A percentile compares a stretch with the other conserved stretches of the same genome.
Evolutionary conservation across 2,797 vertebrate genomes (phyloP).

Genomic region (Mus caroli): DNA sequence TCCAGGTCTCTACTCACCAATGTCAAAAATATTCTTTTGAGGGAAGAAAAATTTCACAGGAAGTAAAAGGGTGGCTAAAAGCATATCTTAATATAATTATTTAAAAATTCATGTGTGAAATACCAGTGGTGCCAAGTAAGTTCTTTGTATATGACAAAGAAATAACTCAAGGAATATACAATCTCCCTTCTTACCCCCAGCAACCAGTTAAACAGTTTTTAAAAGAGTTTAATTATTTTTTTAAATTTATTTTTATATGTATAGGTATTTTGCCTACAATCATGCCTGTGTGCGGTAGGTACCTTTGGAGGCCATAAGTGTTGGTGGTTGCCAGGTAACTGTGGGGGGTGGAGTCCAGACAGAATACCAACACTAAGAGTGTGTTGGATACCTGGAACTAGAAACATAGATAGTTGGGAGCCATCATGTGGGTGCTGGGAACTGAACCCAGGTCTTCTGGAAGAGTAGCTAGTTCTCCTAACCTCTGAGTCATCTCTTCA

Average conservation of each 20-base stretch:
- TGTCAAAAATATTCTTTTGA: slow-evolving; percentile 41
- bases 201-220: slow-evolving; percentile 4
- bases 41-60: background rate
- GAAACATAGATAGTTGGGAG: background rate
- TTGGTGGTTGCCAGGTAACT: too few species aligned
- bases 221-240: background rate
- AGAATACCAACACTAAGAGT: too few species aligned
- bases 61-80: slow-evolving; percentile 45
- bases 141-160: slow-evolving; percentile 5
- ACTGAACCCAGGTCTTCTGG: background rate
- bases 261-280: background rate
- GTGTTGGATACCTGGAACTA: too few species aligned
- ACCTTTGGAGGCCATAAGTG: background rate
- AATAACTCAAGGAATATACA: background rate
- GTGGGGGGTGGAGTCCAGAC: too few species aligned
- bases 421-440: background rate
- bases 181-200: background rate
- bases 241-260: background rate
- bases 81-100: slow-evolving; percentile 36
- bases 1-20: slow-evolving; percentile 64
- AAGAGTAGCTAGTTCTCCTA: background rate
- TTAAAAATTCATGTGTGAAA: slow-evolving; percentile 29
- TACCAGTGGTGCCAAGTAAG: slow-evolving; percentile 21
- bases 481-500: background rate
- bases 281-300: too few species aligned